A percentile compares a stretch with the other conserved stretches of the same genome.
Conservation (phyloP, 2,113 vertebrate species). For the Scophthalmus maximus region DNA sequence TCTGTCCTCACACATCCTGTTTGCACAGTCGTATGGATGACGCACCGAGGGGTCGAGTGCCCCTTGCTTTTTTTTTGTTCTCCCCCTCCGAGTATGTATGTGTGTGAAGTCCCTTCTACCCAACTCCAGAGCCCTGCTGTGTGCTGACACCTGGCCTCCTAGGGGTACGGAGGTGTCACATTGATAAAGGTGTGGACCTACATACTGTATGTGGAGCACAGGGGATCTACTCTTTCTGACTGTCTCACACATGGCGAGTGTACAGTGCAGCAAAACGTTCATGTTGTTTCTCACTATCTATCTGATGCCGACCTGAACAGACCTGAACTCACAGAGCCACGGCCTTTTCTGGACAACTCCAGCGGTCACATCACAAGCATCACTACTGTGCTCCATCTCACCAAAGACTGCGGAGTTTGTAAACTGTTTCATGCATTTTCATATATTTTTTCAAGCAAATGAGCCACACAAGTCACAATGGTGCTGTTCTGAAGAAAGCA, state of each 20-base stretch:
- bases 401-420: background rate
- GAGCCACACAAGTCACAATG: too few relatives aligned
- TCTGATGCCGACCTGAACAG: background rate
- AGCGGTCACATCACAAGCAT: too few relatives aligned
- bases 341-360: background rate
- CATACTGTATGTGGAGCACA: background rate
- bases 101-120: slow-evolving; percentile 43
- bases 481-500: too few relatives aligned
- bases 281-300: background rate
- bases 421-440: slow-evolving; percentile 3
- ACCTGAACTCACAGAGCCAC: background rate
- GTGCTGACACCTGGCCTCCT: slow-evolving; percentile 17
- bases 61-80: slow-evolving; percentile 41
- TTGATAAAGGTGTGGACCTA: slow-evolving; percentile 55
- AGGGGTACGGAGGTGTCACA: slow-evolving; percentile 28
- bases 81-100: background rate
- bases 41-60: slow-evolving; percentile 65
- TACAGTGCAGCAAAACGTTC: too few relatives aligned
- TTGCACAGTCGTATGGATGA: slow-evolving; percentile 79
- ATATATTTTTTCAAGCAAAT: background rate
- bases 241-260: background rate
- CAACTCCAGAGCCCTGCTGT: slow-evolving; percentile 20
- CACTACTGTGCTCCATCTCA: background rate
- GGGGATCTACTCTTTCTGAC: slow-evolving; percentile 6
- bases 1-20: slow-evolving; percentile 77